Conservation (phyloP, 2,888 invertebrate genomes). For the Cancer borealis region DNA sequence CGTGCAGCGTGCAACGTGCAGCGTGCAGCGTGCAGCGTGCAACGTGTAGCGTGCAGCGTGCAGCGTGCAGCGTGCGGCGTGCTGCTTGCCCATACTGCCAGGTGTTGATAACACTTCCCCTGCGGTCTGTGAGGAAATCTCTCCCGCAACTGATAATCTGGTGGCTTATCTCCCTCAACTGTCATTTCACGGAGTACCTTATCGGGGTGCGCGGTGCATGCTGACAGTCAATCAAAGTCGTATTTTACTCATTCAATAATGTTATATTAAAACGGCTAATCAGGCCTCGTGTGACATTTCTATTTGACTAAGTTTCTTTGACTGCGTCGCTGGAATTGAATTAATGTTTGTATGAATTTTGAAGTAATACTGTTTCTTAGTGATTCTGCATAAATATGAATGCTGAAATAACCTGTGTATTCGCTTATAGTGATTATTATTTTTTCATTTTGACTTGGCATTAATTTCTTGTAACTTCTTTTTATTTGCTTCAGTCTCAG, state of each 20-base stretch:
- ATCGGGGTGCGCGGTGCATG: not conserved
- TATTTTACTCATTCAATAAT: not conserved
- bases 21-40: not conserved
- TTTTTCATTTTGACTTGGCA: not conserved
- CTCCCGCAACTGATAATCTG: not conserved
- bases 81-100: not conserved
- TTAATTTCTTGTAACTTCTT: not conserved
- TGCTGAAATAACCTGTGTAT: not conserved
- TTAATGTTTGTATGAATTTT: not conserved
- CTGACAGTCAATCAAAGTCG: constrained; percentile 18
- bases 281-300: not conserved
- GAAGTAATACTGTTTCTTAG: not conserved
- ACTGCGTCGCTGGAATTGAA: not conserved
- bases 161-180: not conserved
- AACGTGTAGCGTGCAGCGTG: not conserved
- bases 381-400: not conserved
- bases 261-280: not conserved
- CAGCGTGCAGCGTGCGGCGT: not conserved
- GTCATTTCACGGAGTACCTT: not conserved
- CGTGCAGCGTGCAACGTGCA: not conserved
- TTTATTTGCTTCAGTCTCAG: not conserved
- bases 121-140: not conserved
- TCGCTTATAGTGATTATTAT: not conserved
- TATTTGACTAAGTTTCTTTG: not conserved
- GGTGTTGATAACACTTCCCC: not conserved